A percentile compares a stretch with the other conserved stretches of the same genome.
Evolutionary conservation across 2,888 invertebrate genomes (phyloP).

Genomic region (Drosophila mimetica): DNA sequence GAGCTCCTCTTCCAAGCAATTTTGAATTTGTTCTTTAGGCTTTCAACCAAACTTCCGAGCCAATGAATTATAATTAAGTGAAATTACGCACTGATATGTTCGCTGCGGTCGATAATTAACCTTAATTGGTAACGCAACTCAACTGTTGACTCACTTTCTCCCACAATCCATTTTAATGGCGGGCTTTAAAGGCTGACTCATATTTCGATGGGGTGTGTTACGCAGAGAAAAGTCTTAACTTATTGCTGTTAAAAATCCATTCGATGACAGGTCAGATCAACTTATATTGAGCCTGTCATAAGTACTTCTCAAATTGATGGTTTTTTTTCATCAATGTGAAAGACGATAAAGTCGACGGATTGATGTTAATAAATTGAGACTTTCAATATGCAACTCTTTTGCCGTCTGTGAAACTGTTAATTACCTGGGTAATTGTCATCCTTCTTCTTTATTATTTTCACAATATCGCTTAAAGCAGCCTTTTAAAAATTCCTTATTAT

Average conservation of each 20-base stretch:
- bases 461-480: no score
- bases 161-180: neutral
- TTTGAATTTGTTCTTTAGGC: no score
- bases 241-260: neutral
- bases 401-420: neutral
- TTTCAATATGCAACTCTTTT: neutral
- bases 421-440: neutral
- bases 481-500: no score
- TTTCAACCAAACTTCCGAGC: neutral
- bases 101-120: constrained; percentile 1
- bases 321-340: neutral
- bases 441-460: neutral
- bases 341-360: neutral
- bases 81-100: neutral
- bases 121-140: neutral
- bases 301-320: neutral
- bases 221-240: neutral
- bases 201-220: neutral
- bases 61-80: constrained; percentile 1
- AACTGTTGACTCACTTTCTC: neutral
- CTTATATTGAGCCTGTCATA: neutral
- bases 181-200: neutral
- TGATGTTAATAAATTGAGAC: neutral
- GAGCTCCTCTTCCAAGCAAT: neutral
- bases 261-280: constrained; percentile 5